Evolutionary conservation across 2,113 vertebrate species (phyloP).

Genomic region (Aptenodytes patagonicus): DNA sequence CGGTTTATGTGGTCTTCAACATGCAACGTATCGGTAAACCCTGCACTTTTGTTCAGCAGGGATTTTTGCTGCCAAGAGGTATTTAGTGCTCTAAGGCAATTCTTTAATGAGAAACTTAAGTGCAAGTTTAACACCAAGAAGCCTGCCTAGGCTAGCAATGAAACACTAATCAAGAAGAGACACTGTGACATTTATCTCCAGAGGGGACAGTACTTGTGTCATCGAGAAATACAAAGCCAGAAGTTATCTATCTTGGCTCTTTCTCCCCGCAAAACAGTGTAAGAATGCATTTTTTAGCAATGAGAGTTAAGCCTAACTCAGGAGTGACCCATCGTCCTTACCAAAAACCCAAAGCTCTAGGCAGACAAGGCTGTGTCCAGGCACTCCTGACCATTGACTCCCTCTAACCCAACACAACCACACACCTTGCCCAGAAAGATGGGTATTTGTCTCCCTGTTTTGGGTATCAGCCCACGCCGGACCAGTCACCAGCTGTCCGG

Average conservation of each 20-base stretch:
- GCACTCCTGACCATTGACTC: background rate
- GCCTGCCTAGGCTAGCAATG: background rate
- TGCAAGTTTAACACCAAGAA: background rate
- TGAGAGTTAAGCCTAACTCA: background rate
- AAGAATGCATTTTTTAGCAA: background rate
- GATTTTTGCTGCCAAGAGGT: background rate
- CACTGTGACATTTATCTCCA: background rate
- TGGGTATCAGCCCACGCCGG: rapidly evolving
- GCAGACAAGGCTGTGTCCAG: background rate
- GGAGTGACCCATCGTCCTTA: background rate
- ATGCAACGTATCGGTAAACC: background rate
- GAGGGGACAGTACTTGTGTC: background rate
- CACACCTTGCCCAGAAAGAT: background rate
- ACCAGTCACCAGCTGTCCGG: background rate
- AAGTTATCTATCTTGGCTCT: background rate
- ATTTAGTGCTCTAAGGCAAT: background rate
- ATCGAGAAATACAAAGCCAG: background rate
- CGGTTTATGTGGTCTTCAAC: background rate
- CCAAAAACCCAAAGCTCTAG: background rate
- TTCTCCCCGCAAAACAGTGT: background rate
- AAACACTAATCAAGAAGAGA: background rate
- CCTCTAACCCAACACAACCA: background rate
- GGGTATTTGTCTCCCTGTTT: background rate
- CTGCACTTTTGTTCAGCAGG: background rate
- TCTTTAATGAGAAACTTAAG: background rate